Percentiles rank a stretch among this genome's conserved stretches.
Evolutionary conservation across 35 echinoderm and acorn worm species (phyloP).

Genomic region (Diadema setosum): DNA sequence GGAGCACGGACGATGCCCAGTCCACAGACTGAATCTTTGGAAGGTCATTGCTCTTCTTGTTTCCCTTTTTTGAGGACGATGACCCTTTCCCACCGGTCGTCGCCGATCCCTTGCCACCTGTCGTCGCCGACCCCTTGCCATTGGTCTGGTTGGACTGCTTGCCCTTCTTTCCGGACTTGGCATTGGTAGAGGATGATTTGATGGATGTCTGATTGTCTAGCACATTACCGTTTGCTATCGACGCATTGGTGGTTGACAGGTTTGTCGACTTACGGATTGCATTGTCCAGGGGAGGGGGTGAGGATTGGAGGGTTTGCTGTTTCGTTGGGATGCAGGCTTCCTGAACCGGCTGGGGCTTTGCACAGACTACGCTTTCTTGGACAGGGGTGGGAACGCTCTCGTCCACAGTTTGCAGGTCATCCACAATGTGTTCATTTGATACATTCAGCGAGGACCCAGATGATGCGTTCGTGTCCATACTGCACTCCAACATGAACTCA

Average conservation of each 20-base stretch:
- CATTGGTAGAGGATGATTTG: not conserved
- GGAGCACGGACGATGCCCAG: not conserved
- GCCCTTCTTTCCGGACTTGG: not conserved
- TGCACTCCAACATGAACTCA: slow-evolving; percentile 14
- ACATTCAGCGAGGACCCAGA: slow-evolving; percentile 5
- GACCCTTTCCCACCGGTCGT: not conserved
- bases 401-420: not conserved
- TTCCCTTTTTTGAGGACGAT: not conserved
- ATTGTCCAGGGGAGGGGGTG: not conserved
- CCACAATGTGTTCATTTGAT: not conserved
- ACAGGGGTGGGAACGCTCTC: not conserved
- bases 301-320: not conserved
- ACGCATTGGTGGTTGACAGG: not conserved
- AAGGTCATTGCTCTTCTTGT: slow-evolving; percentile 13
- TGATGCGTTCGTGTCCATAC: not conserved
- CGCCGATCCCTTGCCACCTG: not conserved
- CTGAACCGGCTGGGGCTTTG: not conserved
- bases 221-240: not conserved
- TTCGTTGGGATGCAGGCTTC: not conserved
- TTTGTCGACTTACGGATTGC: not conserved
- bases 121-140: not conserved
- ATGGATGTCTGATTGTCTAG: not conserved
- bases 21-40: not conserved
- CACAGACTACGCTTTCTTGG: not conserved
- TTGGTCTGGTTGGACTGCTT: not conserved